phyloP scores from a whole-genome alignment of 2,888 invertebrate species.

The Andrena praecox region DNA sequence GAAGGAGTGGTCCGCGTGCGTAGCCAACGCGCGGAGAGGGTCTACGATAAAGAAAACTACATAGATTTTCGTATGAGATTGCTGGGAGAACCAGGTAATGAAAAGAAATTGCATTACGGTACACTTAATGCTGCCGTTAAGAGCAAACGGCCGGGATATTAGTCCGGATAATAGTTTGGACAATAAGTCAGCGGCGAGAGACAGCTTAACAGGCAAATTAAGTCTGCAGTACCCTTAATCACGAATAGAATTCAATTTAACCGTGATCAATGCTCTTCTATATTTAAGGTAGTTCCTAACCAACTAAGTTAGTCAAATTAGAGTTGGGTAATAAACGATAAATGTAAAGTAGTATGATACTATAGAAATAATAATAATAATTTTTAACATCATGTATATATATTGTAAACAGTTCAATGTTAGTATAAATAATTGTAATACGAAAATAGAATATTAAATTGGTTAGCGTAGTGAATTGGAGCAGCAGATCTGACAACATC shows the following conservation, averaged over 20 bases:
- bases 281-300: too few species aligned
- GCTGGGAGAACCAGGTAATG: constrained; percentile 93
- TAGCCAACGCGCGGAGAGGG: constrained; percentile 92
- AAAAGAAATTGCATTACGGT: constrained; percentile 46
- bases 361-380: too few species aligned
- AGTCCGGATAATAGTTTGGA: constrained; percentile 15
- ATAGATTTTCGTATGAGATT: constrained; percentile 97
- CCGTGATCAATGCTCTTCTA: not conserved
- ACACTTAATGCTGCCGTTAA: constrained; percentile 25
- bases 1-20: constrained; percentile 96
- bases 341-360: too few species aligned
- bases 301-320: too few species aligned
- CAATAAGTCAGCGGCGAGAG: constrained; percentile 7
- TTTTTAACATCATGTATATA: too few species aligned
- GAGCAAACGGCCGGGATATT: constrained; percentile 13
- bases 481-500: too few species aligned
- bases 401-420: too few species aligned
- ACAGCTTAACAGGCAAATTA: constrained; percentile 22
- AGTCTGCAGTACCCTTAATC: not conserved
- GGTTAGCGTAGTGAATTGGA: too few species aligned
- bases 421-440: too few species aligned
- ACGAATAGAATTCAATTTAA: not conserved
- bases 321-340: too few species aligned
- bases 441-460: too few species aligned
- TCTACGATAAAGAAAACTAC: constrained; percentile 96